Base-by-base conservation (phyloP, 92 coral and sea anemone species). In the Anthopleura xanthogrammica region DNA sequence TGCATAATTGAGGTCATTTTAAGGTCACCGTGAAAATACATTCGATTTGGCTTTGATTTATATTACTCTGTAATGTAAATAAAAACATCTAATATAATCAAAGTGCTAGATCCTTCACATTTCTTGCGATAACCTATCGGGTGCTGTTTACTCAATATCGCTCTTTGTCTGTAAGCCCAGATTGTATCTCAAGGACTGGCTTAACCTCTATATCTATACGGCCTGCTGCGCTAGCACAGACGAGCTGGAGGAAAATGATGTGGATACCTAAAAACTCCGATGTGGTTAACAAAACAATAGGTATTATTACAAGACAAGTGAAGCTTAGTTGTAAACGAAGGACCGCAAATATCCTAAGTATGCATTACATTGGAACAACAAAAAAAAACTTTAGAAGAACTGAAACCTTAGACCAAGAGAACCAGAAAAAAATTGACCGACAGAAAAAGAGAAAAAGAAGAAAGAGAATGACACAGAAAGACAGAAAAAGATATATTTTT, bases 61-160 rank as follows among this genome's bases (percentile, higher is more conserved):
- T 68, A 68, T 68, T 68, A 29, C 41, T 19, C 16, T 68, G 42
- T 36, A 68, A 68, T 68, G 74, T 68, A 68, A 68, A 68, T 68
- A 68, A 68, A 20, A 62, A 0, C 70, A 62, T 29, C 70, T 62
- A 62, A 62, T 20, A 36, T 12, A 68, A 68, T 36, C 74, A 68
- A 23, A 23, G 74, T 3, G 74, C 42, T 11, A 68, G 29, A 68
- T 68, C 74, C 74, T 68, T 68, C 43, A 36, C 74, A 36, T 36
- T 68, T 68, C 74, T 68, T 13, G 74, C 46, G 74, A 68, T 68
- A 23, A 36, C 74, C 17, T 36, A 2, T 68, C 13, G 70, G 29
- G 41, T 68, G 42, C 11, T 68, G 42, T 36, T 68, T 68, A 9
- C 42, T 10, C 40, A 68, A 20, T 62, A 23, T 16, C 74, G 8